Evolutionary conservation across 2,797 vertebrate species (phyloP).

Genomic region (Jordanella pulchra): DNA sequence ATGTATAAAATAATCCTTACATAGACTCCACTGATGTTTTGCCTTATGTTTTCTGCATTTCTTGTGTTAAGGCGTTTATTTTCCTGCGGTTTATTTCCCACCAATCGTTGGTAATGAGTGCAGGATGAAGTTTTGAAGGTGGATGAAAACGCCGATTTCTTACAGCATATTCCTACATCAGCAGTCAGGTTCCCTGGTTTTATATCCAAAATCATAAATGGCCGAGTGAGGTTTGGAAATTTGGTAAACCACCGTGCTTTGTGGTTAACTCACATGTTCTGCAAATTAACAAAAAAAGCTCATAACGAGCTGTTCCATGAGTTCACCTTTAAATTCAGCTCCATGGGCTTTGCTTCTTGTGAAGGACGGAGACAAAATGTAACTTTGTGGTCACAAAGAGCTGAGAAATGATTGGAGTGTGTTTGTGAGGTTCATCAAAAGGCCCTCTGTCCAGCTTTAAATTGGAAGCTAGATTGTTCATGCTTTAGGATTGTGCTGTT

Average conservation of each 20-base stretch:
- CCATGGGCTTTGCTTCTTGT: not conserved
- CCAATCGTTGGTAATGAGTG: not conserved
- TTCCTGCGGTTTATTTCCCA: not conserved
- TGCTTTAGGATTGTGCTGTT: not conserved
- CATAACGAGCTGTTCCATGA: not conserved
- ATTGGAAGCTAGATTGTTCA: not conserved
- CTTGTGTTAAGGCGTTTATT: not conserved
- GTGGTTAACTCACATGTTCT: not conserved
- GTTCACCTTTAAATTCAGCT: not conserved
- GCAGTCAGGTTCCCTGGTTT: not conserved
- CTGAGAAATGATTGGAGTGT: not conserved
- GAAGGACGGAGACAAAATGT: not conserved
- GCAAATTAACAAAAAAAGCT: not conserved
- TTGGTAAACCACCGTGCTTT: not conserved
- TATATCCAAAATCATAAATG: not conserved
- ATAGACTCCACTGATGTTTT: too few relatives aligned
- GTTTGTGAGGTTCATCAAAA: slow-evolving; percentile 4
- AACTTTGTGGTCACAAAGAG: not conserved
- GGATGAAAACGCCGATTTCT: not conserved
- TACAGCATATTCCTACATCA: not conserved
- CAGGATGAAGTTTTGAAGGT: not conserved
- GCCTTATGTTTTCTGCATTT: too few relatives aligned
- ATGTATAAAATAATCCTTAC: too few relatives aligned
- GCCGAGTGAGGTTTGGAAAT: not conserved
- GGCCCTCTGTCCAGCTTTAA: not conserved